A percentile compares a stretch with the other conserved stretches of the same genome.
Conservation (phyloP, 2,888 invertebrate species). For the Miltochrista miniata region DNA sequence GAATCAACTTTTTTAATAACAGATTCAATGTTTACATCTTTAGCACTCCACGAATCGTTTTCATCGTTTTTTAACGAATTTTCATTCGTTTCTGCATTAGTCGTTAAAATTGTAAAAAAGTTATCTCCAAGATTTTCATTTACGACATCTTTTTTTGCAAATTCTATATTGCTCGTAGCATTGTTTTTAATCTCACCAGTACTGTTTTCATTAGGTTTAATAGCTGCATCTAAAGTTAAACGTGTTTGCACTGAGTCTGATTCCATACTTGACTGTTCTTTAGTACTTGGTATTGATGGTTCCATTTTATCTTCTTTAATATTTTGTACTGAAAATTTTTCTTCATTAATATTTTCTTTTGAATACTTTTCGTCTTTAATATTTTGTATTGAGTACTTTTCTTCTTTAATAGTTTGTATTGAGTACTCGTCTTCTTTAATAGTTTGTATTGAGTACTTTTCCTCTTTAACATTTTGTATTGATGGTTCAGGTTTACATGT, state of each 20-base stretch:
- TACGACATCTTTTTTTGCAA: slow-evolving; percentile 5
- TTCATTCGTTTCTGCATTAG: slow-evolving; percentile 27
- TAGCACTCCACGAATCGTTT: slow-evolving; percentile 90
- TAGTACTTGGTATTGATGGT: slow-evolving; percentile 1
- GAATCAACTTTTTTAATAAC: slow-evolving; percentile 92
- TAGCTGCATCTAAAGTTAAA: slow-evolving; percentile 7
- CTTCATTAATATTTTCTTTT: slow-evolving; percentile 25
- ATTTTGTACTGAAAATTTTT: slow-evolving; percentile 12
- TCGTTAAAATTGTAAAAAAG: slow-evolving; percentile 22
- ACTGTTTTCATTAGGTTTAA: slow-evolving; percentile 7
- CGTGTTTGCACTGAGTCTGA: slow-evolving; percentile 8
- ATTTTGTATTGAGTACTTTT: too few species aligned
- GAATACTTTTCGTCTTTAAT: too few species aligned
- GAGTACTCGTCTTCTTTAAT: slow-evolving; percentile 7
- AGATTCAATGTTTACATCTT: slow-evolving; percentile 91
- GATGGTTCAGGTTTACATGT: slow-evolving; percentile 7
- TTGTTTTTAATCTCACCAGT: slow-evolving; percentile 11
- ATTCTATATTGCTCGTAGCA: slow-evolving; percentile 10
- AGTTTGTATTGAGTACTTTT: neutral
- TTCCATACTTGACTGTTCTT: slow-evolving; percentile 13
- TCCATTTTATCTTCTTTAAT: slow-evolving; percentile 22
- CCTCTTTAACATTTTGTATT: slow-evolving; percentile 3
- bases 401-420: neutral
- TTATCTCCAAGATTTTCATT: slow-evolving; percentile 11
- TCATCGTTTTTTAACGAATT: slow-evolving; percentile 83